phyloP scores from a whole-genome alignment of 2,113 vertebrate species.

The Dascyllus trimaculatus region DNA sequence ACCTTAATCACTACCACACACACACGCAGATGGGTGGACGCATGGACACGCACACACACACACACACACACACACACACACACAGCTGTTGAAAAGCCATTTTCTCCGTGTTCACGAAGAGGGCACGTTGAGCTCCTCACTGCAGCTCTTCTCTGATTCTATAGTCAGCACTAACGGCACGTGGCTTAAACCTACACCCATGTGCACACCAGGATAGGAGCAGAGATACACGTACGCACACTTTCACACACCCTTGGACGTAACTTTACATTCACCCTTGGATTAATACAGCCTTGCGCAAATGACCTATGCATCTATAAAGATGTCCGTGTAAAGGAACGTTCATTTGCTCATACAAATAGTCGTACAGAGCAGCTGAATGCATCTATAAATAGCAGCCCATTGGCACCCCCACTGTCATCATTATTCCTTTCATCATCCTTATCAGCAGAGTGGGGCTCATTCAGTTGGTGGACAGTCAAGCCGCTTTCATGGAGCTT shows the following conservation, averaged over 20 bases:
- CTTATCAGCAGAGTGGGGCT: conserved; percentile 70
- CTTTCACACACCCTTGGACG: conserved; percentile 27
- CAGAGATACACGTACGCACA: conserved; percentile 1
- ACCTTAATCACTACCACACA: background rate
- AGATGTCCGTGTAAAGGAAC: conserved; percentile 18
- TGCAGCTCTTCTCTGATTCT: conserved; percentile 67
- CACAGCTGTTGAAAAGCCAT: conserved; percentile 52
- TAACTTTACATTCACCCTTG: conserved; percentile 38
- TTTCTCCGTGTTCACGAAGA: conserved; percentile 61
- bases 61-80: conserved; percentile 34
- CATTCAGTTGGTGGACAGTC: conserved; percentile 67
- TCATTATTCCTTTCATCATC: conserved; percentile 75
- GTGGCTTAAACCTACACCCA: conserved; percentile 65
- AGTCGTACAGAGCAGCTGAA: conserved; percentile 50
- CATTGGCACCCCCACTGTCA: conserved; percentile 66
- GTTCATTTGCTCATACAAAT: conserved; percentile 5
- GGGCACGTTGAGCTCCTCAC: conserved; percentile 60
- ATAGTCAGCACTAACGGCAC: conserved; percentile 74
- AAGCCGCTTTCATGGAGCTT: conserved; percentile 70
- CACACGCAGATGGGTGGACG: conserved; percentile 15
- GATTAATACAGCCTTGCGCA: conserved; percentile 31
- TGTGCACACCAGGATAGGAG: conserved; percentile 49
- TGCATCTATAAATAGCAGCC: conserved; percentile 73
- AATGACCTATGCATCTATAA: conserved; percentile 38
- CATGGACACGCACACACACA: conserved; percentile 43